A percentile compares a stretch with the other conserved stretches of the same genome.
phyloP scores from a whole-genome alignment of 1,140 invertebrate genomes.

The Trypoxylus dichotomus region DNA sequence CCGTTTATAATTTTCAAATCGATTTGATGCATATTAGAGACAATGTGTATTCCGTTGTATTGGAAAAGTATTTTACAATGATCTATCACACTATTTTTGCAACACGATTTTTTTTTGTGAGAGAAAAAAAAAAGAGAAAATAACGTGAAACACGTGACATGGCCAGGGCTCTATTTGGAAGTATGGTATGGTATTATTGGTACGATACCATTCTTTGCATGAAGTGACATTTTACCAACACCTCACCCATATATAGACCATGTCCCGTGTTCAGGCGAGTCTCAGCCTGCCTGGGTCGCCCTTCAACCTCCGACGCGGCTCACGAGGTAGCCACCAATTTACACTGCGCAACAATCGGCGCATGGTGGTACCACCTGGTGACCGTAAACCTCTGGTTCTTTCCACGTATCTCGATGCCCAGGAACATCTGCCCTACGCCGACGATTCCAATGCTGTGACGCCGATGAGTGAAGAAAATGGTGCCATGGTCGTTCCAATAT shows the following conservation, averaged over 20 bases:
- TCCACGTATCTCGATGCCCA: constrained; percentile 94
- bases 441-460: constrained; percentile 96
- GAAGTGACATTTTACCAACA: constrained; percentile 33
- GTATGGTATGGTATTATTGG: constrained; percentile 31
- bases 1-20: background rate
- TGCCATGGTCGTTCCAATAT: constrained; percentile 88
- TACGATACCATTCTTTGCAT: constrained; percentile 35
- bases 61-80: no score
- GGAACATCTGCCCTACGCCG: constrained; percentile 95
- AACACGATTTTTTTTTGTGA: background rate
- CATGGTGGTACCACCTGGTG: constrained; percentile 67
- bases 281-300: constrained; percentile 95
- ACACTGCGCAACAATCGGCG: constrained; percentile 79
- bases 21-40: constrained; percentile 2
- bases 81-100: background rate
- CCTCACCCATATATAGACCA: constrained; percentile 49
- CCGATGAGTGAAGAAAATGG: constrained; percentile 98
- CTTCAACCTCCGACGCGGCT: constrained; percentile 86
- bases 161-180: constrained; percentile 32
- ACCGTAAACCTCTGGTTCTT: constrained; percentile 90
- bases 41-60: background rate
- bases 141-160: constrained; percentile 34
- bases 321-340: constrained; percentile 89
- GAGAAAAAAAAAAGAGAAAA: background rate
- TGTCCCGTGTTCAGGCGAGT: constrained; percentile 75